Evolutionary conservation across 2,888 invertebrate genomes (phyloP).

Genomic region (Brenthis daphne): DNA sequence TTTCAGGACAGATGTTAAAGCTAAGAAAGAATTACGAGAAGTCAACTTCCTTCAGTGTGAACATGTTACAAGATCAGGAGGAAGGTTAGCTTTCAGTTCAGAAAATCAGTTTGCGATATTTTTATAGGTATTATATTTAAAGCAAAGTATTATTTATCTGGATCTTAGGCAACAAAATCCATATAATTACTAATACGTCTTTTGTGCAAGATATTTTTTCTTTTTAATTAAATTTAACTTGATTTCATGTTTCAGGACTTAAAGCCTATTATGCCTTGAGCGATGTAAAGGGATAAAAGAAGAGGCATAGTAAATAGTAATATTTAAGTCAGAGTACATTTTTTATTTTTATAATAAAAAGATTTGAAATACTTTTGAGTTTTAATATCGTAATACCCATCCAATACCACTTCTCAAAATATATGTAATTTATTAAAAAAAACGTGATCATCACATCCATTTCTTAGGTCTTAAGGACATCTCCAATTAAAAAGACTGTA

Average conservation of each 20-base stretch:
- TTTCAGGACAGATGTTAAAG: no score
- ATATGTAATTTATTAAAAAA: neutral
- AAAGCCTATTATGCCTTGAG: conserved; percentile 61
- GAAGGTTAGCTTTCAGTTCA: no score
- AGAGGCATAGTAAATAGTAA: neutral
- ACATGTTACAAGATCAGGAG: no score
- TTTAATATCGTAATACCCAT: neutral
- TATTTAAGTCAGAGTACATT: neutral
- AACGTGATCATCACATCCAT: neutral
- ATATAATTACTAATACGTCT: no score
- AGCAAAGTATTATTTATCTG: no score
- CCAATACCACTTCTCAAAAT: neutral
- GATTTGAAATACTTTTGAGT: neutral
- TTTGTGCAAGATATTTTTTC: neutral
- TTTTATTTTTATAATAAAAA: conserved; percentile 17
- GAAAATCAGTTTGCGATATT: no score
- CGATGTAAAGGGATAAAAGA: neutral
- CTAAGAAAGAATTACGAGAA: no score
- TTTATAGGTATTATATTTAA: no score
- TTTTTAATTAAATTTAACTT: neutral
- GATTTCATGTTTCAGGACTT: conserved; percentile 63
- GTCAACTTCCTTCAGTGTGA: no score
- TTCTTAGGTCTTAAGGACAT: conserved; percentile 47
- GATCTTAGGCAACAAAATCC: no score
- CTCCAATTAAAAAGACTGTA: conserved; percentile 48